Percentiles rank a stretch among this genome's conserved stretches.
phyloP scores from a whole-genome alignment of 2,888 invertebrate genomes.

The Harpalus rubripes region DNA sequence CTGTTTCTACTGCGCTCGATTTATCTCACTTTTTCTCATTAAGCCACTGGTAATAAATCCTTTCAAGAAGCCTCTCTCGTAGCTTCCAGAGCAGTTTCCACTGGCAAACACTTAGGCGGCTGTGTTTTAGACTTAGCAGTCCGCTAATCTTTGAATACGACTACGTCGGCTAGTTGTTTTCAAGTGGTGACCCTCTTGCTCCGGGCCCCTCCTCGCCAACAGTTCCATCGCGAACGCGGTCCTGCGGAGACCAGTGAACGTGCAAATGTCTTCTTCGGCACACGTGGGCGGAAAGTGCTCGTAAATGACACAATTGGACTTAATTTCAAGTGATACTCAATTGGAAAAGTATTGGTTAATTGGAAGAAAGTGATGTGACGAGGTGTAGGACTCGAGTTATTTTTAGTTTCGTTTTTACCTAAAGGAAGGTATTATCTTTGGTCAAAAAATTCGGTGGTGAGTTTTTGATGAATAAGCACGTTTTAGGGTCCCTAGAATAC shows the following conservation, averaged over 20 bases:
- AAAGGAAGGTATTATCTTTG: too few relatives aligned
- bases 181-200: constrained; percentile 33
- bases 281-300: constrained; percentile 55
- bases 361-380: constrained; percentile 35
- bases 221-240: background rate
- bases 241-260: constrained; percentile 45
- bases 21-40: background rate
- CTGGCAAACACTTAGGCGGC: constrained; percentile 46
- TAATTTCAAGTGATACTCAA: constrained; percentile 7
- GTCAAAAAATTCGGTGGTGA: too few relatives aligned
- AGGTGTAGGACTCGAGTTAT: constrained; percentile 2
- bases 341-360: constrained; percentile 38
- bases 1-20: background rate
- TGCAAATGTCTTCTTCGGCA: constrained; percentile 36
- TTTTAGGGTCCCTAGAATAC: too few relatives aligned
- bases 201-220: constrained; percentile 13
- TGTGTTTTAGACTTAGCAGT: constrained; percentile 35
- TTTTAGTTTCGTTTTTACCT: background rate
- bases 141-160: constrained; percentile 50
- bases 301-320: background rate
- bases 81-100: constrained; percentile 10
- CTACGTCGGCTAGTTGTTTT: constrained; percentile 34
- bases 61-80: background rate
- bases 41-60: constrained; percentile 30
- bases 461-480: too few relatives aligned